phyloP scores from a whole-genome alignment of 2,888 invertebrate species.

The Pollenia labialis region DNA sequence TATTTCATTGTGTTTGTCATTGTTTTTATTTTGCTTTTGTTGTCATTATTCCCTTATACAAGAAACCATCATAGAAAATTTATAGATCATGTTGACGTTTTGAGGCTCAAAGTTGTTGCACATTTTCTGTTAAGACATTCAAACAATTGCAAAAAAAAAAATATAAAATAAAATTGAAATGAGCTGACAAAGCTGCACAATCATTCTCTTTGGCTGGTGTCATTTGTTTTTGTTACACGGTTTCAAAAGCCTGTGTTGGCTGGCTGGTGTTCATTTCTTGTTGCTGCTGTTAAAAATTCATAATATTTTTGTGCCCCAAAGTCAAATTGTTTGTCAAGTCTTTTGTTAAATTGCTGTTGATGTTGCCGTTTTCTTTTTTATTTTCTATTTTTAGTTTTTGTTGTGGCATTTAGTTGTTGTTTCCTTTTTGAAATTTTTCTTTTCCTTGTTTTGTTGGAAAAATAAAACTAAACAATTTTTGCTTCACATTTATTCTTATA shows the following conservation, averaged over 20 bases:
- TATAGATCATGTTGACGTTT: conserved; percentile 68
- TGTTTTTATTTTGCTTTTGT: conserved; percentile 45
- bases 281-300: conserved; percentile 71
- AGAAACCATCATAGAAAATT: conserved; percentile 61
- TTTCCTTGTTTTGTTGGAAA: conserved; percentile 57
- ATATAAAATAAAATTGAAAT: conserved; percentile 13
- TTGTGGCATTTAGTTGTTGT: conserved; percentile 58
- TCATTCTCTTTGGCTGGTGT: conserved; percentile 68
- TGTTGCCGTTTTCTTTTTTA: conserved; percentile 35
- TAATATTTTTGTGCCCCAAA: conserved; percentile 75
- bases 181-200: conserved; percentile 65
- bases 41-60: background rate
- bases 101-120: conserved; percentile 48
- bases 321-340: conserved; percentile 75
- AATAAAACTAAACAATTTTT: conserved; percentile 27
- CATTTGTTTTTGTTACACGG: conserved; percentile 60
- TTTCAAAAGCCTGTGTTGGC: conserved; percentile 44
- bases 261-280: conserved; percentile 7
- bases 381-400: conserved; percentile 9
- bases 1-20: conserved; percentile 14
- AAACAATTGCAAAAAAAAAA: conserved; percentile 1
- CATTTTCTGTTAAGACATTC: conserved; percentile 9
- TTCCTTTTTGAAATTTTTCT: conserved; percentile 66
- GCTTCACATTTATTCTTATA: background rate
- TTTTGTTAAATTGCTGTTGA: conserved; percentile 73